Evolutionary conservation across 2,888 invertebrate genomes (phyloP), one percentile per base, ranked within the genome.

Genomic region (Athalia rosae): DNA sequence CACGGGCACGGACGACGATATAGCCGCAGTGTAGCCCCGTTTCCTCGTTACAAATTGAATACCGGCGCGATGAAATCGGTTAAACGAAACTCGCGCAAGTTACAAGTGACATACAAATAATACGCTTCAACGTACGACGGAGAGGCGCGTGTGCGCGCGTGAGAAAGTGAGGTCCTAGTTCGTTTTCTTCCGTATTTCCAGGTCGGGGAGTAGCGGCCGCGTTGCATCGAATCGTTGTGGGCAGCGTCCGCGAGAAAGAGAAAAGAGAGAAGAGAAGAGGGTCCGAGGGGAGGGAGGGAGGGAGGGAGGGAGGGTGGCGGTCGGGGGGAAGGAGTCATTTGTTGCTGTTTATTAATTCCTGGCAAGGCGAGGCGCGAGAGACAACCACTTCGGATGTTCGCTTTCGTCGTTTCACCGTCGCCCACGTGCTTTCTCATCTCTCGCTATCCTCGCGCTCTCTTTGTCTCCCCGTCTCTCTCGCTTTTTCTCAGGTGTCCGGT

Each of bases 261-360:
- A 28, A 28, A 28, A 28, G 28, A 53, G 73, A 15, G 62, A 76
- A 58, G 76, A 67, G 80, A 80, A 48, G 73, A 59, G 76, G 66
- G 76, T 62, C 74, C 11, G 53, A 77, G 61, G 77, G 79, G 78
- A 78, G 76, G 79, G 76, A 62, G 79, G 78, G 5, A 28, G 13
- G 45, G 4, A 13, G 9, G 8, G n/a, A 4, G 67, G 67, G 11
- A 9, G 67, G 11, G 4, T 4, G 6, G 3, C 6, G 8, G 15
- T 5, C n/a, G 76, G 15, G 62, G 28, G 61, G 28, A 13, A 28
- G 84, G 83, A 85, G 86, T 87, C 85, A 86, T 88, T 87, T 87
- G 88, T 88, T 86, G 86, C 85, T 87, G 87, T 87, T 88, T 87
- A 88, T 88, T 87, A 88, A 88, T 88, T 88, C 87, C 86, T 85